Base-by-base conservation (phyloP, 2,113 vertebrate species). In the Cyprinus carpio region DNA sequence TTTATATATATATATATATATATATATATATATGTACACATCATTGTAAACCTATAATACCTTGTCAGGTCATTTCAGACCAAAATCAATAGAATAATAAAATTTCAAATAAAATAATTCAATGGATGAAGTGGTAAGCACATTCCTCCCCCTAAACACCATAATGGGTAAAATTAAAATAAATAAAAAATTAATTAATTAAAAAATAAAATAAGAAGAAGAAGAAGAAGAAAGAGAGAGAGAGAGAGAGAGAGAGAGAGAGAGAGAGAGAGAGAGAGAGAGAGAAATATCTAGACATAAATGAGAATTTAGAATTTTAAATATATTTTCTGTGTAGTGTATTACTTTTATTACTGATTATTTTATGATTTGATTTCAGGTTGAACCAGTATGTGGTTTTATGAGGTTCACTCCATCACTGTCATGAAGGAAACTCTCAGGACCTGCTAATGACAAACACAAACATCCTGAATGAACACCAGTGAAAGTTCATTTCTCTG, bases 391-490 rank as follows among this genome's bases (percentile, higher is more conserved):
- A 31, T 2, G 3, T 31, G 64, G 29, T 31, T 67, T 16, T 34
- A 16, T 67, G 64, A 67, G 29, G 8, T 67, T 31, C 64, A 67
- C 13, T 67, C 6, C 13, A 65, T 65, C 64, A 67, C 27, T 67
- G 64, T 67, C 64, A 31, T 31, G 64, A 67, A 27, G 9, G 6
- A 8, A 64, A n/a, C n/a, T 67, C 64, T 18, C 16, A 0, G 16
- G 15, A 8, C 16, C 65, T 34, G 29, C 29, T 67, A 10, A 67
- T 67, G 65, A 67, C 65, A 8, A 34, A 10, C 16, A 20, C 65
- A 67, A 67, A 34, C 29, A 34, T 67, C 65, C 65, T 67, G 65
- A 67, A 67, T 67, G 16, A 67, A 67, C 65, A 20, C 15, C 65
- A 67, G 29, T 18, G 16, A 10, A 67, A 67, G 65, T 31, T 34